Evolutionary conservation across 2,797 vertebrate species (phyloP).

Genomic region (Myripristis murdjan): DNA sequence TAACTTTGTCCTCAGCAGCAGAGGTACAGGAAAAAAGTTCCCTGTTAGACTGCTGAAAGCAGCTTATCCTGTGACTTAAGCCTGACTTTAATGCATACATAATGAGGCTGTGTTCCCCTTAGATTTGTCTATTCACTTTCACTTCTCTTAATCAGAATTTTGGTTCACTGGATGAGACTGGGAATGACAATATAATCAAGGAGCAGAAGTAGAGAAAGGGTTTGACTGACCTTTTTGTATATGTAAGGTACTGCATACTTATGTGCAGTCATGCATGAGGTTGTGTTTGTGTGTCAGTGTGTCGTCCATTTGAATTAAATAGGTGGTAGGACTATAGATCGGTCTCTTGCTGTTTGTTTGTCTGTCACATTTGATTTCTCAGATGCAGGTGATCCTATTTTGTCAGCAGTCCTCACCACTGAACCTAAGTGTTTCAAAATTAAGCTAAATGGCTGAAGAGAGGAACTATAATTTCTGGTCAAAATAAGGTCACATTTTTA

Average conservation of each 20-base stretch:
- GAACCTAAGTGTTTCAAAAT: too few species aligned
- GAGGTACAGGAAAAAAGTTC: neutral
- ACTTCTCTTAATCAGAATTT: neutral
- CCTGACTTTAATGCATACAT: conserved; percentile 16
- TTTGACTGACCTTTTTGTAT: neutral
- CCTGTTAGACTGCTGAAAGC: conserved; percentile 17
- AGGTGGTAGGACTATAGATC: too few species aligned
- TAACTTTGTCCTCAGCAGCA: conserved; percentile 6
- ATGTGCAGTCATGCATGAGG: too few species aligned
- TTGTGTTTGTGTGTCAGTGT: neutral
- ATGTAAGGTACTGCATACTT: neutral
- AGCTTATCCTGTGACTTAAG: conserved; percentile 19
- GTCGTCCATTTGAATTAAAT: too few species aligned
- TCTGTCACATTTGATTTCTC: too few species aligned
- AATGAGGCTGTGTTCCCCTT: neutral
- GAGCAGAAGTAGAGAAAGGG: neutral
- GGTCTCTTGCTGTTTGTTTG: too few species aligned
- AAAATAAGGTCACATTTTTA: too few species aligned
- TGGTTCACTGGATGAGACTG: neutral
- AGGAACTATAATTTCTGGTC: too few species aligned
- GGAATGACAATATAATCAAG: neutral
- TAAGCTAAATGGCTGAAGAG: too few species aligned
- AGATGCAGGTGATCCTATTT: too few species aligned
- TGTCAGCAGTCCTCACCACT: too few species aligned
- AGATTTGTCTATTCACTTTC: neutral